These are phyloP conservation scores for Drosophila funebris DNA, from an alignment of 1,140 invertebrate genomes.

Conservation along the genomic window DNA sequence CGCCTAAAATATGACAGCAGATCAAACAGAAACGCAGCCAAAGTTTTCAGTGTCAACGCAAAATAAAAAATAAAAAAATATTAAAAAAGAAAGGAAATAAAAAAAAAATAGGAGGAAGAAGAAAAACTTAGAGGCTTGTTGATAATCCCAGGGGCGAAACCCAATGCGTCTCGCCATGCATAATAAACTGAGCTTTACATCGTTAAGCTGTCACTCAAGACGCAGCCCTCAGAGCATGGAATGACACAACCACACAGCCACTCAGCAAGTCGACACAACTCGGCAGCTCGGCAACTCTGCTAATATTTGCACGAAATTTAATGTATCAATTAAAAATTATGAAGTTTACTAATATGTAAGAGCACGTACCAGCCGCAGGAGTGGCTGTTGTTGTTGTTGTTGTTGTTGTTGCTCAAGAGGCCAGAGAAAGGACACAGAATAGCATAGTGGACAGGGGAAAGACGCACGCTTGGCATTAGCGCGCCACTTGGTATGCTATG, in stretches of 20 bases:
- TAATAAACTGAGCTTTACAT: conserved; percentile 79
- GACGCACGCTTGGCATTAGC: conserved; percentile 57
- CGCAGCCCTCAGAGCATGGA: background rate
- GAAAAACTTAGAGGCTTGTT: conserved; percentile 27
- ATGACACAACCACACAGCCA: background rate
- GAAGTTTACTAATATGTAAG: conserved; percentile 83
- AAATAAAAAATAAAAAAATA: too few relatives aligned
- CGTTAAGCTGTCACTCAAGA: conserved; percentile 79
- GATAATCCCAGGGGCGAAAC: conserved; percentile 53
- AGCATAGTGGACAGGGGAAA: background rate
- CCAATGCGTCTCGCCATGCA: conserved; percentile 50
- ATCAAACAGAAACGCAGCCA: conserved; percentile 51
- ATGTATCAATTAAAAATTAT: conserved; percentile 84
- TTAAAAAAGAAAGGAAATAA: background rate
- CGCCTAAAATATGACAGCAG: conserved; percentile 26
- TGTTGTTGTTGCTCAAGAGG: too few relatives aligned
- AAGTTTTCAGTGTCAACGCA: conserved; percentile 18
- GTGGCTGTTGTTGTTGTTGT: too few relatives aligned
- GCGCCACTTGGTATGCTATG: conserved; percentile 67
- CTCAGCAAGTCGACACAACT: conserved; percentile 5
- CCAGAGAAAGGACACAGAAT: background rate
- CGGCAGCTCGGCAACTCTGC: conserved; percentile 34
- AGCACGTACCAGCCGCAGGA: conserved; percentile 69
- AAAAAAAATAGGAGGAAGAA: background rate
- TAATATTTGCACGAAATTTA: conserved; percentile 82